Conservation (phyloP, 1,140 invertebrate species). For the Centruroides sculpturatus region DNA sequence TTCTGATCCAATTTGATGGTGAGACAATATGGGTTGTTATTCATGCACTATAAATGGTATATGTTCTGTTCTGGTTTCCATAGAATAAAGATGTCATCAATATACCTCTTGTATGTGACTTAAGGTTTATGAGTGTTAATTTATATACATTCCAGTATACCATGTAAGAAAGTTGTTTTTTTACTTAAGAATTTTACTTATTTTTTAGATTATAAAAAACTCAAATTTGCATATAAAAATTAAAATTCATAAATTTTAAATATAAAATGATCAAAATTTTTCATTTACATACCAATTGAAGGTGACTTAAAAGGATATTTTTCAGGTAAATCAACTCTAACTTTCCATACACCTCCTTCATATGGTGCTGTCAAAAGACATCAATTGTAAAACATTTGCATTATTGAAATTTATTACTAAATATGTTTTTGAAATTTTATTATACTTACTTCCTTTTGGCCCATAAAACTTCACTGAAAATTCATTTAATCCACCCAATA, state of each 20-base stretch:
- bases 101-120: too few species aligned
- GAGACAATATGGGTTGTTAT: too few species aligned
- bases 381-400: conserved; percentile 10
- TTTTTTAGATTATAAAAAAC: neutral
- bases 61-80: too few species aligned
- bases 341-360: conserved; percentile 98
- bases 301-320: conserved; percentile 99
- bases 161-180: too few species aligned
- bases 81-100: too few species aligned
- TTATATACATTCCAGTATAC: too few species aligned
- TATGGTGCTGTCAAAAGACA: conserved; percentile 66
- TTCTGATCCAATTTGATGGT: too few species aligned
- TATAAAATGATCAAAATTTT: too few species aligned
- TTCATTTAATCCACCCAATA: conserved; percentile 93
- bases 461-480: conserved; percentile 99
- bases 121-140: too few species aligned
- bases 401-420: too few species aligned
- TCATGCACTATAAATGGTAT: too few species aligned
- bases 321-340: conserved; percentile 94
- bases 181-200: too few species aligned
- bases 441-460: conserved; percentile 75
- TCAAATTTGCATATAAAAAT: neutral
- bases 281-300: conserved; percentile 56
- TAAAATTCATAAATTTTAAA: conserved; percentile 1
- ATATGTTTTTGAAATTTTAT: neutral